Evolutionary conservation across 2,797 vertebrate species (phyloP), one percentile per base, ranked within the genome.

Genomic region (Cottoperca gobio): DNA sequence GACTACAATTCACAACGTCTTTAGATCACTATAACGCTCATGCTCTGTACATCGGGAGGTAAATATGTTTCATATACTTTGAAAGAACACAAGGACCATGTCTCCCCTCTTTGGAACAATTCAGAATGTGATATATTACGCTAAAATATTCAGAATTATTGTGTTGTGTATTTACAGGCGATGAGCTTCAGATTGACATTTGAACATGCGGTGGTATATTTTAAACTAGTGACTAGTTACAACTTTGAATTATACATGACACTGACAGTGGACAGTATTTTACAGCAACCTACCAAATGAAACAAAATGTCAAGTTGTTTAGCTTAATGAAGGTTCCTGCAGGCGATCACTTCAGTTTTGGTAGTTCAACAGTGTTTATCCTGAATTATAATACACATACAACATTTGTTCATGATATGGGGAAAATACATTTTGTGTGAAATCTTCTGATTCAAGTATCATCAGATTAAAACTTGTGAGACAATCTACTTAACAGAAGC

Each of bases 1-100:
- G 57, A 89, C 45, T 72, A 78, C 67, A 82, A 61, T 78, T 78
- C 81, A 90, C 82, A 86, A 83, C 65, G 63, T 69, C 37, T 71
- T 79, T 67, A 81, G 59, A 80, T 86, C 63, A 90, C 80, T 69
- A 86, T 52, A 85, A 79, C 82, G 59, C 79, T 68, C 88, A 91
- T 88, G 89, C 88, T 87, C 81, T 85, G 78, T 89, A 90, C 79
- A 89, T 37, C 31, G 48, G 70, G 83, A 82, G 55, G 42, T 81
- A 65, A 81, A 88, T 82, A 79, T 33, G 83, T 10, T 76, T 86
- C 17, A 74, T 86, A 80, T 67, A 84, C 28, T 78, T 49, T 73
- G 57, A 76, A 78, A 83, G 74, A 90, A 85, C 73, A 86, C 63
- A 78, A 79, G 42, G 69, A 85, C 58, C 70, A 73, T 28, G 26